Evolutionary conservation across 2,797 vertebrate species (phyloP).

Genomic region (Steatocranus sp.): DNA sequence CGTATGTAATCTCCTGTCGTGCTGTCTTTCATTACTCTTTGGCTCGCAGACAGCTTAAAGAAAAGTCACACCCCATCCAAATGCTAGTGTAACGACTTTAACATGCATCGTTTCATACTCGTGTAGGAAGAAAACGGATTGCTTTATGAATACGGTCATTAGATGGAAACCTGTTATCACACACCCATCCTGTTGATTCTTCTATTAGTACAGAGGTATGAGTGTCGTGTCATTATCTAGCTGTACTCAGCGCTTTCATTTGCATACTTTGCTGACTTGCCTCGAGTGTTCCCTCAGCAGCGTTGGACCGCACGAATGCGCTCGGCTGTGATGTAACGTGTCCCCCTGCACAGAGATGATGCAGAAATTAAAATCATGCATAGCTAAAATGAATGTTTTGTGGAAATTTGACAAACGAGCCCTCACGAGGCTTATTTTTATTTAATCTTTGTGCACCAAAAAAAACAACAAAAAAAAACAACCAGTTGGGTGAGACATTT

Average conservation of each 20-base stretch:
- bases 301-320: neutral
- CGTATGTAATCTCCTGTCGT: conserved; percentile 16
- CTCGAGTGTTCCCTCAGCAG: neutral
- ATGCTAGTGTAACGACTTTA: neutral
- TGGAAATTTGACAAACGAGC: neutral
- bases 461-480: accelerated
- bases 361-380: neutral
- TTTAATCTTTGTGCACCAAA: neutral
- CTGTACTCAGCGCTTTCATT: neutral
- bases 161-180: neutral
- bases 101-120: neutral
- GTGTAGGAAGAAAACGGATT: neutral
- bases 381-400: neutral
- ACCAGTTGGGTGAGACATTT: neutral
- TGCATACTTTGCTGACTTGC: neutral
- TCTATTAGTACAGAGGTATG: neutral
- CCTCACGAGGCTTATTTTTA: accelerated
- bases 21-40: conserved; percentile 45
- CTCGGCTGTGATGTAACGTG: neutral
- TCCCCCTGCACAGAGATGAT: neutral
- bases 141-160: neutral
- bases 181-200: neutral
- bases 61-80: neutral
- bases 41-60: conserved; percentile 23
- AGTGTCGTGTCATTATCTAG: neutral